Evolutionary conservation across 1,140 invertebrate genomes (phyloP).

Genomic region (Panulirus ornatus): DNA sequence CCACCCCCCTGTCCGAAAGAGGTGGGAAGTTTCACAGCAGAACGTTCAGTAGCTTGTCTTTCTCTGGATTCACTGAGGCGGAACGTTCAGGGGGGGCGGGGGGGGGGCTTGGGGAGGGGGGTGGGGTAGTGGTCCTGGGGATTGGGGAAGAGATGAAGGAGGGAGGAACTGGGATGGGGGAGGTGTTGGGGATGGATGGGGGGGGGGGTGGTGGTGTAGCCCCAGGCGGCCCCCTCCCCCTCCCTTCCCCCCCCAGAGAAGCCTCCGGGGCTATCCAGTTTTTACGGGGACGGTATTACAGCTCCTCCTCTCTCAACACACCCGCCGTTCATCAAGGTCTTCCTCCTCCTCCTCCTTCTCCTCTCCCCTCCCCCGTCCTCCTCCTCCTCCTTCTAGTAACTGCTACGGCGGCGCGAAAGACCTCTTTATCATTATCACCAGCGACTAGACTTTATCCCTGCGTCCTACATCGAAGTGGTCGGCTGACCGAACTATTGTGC

Average conservation of each 20-base stretch:
- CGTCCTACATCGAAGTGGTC: too few species aligned
- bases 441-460: too few species aligned
- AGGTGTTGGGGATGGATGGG: neutral
- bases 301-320: conserved; percentile 16
- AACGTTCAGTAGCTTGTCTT: conserved; percentile 45
- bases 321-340: neutral
- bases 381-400: neutral
- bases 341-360: neutral
- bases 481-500: too few species aligned
- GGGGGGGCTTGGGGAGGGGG: neutral
- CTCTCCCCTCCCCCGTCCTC: neutral
- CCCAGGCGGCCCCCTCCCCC: conserved; percentile 29
- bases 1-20: conserved; percentile 36
- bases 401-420: neutral
- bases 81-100: neutral
- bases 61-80: conserved; percentile 57
- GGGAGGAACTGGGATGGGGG: neutral
- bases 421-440: neutral
- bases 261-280: conserved; percentile 65
- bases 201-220: conserved; percentile 50
- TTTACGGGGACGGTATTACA: conserved; percentile 51
- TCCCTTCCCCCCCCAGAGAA: conserved; percentile 17
- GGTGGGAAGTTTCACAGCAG: conserved; percentile 55
- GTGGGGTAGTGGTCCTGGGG: too few species aligned
- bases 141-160: neutral